Conservation (phyloP, 2,113 vertebrate species). For the Scophthalmus maximus region DNA sequence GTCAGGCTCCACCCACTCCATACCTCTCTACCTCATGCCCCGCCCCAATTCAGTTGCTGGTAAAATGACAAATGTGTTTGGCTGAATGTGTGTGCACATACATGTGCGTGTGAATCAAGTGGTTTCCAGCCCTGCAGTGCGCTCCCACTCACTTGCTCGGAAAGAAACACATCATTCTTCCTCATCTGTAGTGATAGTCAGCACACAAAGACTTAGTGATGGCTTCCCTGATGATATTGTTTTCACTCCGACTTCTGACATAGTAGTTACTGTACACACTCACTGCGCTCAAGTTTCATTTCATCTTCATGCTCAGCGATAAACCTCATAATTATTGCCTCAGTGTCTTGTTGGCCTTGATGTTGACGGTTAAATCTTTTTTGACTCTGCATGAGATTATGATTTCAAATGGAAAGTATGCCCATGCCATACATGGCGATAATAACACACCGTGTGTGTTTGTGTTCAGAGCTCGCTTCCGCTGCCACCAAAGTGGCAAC, state of each 20-base stretch:
- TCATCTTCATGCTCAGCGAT: neutral
- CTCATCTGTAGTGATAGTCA: constrained; percentile 11
- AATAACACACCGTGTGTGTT: no score
- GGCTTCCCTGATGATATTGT: neutral
- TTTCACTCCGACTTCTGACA: neutral
- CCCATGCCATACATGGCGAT: neutral
- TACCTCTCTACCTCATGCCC: constrained; percentile 97
- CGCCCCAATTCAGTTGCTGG: constrained; percentile 96
- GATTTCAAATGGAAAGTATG: neutral
- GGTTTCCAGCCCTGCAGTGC: neutral
- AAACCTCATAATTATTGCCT: neutral
- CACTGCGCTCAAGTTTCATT: neutral
- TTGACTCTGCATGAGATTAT: neutral
- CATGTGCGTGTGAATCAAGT: neutral
- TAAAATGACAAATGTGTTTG: constrained; percentile 79
- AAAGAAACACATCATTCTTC: no score
- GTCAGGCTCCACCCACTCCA: constrained; percentile 93
- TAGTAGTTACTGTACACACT: neutral
- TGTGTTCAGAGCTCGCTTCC: neutral
- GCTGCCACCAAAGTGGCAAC: no score
- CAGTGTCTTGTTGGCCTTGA: neutral
- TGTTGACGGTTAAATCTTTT: neutral
- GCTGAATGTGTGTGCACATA: neutral
- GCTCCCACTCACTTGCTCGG: no score
- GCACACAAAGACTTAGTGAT: neutral